Percentiles rank a stretch among this genome's conserved stretches.
Evolutionary conservation across 2,113 vertebrate genomes (phyloP).

Genomic region (Entelurus aequoreus): DNA sequence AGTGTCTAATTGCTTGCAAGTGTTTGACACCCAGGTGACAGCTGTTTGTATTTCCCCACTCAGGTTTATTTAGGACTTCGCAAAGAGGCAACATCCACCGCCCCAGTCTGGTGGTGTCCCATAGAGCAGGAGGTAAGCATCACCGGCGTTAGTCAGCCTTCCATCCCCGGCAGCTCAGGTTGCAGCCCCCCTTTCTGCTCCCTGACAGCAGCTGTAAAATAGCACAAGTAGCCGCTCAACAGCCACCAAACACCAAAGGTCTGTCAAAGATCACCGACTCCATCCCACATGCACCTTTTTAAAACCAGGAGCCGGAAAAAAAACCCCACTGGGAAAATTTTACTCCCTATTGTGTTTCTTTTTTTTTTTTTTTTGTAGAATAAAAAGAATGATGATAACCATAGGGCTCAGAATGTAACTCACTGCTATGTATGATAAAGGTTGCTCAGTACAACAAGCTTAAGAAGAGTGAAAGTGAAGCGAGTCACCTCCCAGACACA

Average conservation of each 20-base stretch:
- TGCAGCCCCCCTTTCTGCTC: constrained; percentile 8
- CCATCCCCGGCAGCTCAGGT: constrained; percentile 14
- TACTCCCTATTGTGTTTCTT: no score
- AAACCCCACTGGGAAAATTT: no score
- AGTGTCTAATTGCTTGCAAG: constrained; percentile 49
- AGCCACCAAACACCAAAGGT: constrained; percentile 44
- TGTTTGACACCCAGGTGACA: constrained; percentile 59
- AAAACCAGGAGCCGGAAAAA: no score
- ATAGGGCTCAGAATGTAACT: no score
- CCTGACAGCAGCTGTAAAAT: constrained; percentile 50
- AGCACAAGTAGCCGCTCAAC: constrained; percentile 57
- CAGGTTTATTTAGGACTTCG: constrained; percentile 64
- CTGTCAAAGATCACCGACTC: constrained; percentile 44
- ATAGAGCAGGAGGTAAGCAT: constrained; percentile 46
- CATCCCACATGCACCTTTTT: constrained; percentile 8
- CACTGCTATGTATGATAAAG: no score
- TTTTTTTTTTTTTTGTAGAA: no score
- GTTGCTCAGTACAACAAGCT: no score
- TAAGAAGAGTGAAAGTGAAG: no score
- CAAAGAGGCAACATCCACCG: constrained; percentile 42
- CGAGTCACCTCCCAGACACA: no score
- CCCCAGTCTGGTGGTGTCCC: constrained; percentile 14
- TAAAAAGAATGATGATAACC: no score
- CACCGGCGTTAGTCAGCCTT: constrained; percentile 37
- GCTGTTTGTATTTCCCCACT: constrained; percentile 58